These are phyloP conservation scores for Buathra laborator DNA, from an alignment of 2,888 invertebrate species.

Conservation along the genomic window DNA sequence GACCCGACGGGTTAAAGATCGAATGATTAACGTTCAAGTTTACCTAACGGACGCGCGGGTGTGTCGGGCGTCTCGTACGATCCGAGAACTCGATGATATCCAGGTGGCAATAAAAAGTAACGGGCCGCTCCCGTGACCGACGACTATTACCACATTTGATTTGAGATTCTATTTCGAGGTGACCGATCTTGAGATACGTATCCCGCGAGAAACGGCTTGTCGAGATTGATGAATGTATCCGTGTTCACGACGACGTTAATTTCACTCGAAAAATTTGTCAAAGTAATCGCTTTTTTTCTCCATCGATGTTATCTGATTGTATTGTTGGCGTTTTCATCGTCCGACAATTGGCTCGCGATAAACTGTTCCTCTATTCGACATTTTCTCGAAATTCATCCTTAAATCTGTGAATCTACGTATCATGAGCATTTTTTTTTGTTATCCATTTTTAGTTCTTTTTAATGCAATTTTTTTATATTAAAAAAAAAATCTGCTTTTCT, in stretches of 20 bases:
- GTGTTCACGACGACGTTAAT: constrained; percentile 3
- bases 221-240: constrained; percentile 40
- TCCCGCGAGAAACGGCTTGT: not conserved
- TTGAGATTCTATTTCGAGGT: constrained; percentile 71
- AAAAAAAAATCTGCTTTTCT: no score
- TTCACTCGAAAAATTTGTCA: not conserved
- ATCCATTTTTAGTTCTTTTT: no score
- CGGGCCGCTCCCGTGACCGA: constrained; percentile 71
- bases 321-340: no score
- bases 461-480: no score
- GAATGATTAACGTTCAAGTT: constrained; percentile 59
- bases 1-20: constrained; percentile 54
- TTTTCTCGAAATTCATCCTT: no score
- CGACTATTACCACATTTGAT: constrained; percentile 75
- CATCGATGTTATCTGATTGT: no score
- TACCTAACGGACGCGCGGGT: constrained; percentile 42
- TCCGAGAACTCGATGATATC: constrained; percentile 69
- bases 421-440: no score
- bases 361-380: no score
- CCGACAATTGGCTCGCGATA: no score
- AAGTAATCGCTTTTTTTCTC: no score
- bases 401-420: no score
- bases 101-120: constrained; percentile 74
- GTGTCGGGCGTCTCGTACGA: constrained; percentile 37
- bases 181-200: constrained; percentile 49